Base-by-base conservation (phyloP, 1,140 invertebrate species). In the Melitaea cinxia region DNA sequence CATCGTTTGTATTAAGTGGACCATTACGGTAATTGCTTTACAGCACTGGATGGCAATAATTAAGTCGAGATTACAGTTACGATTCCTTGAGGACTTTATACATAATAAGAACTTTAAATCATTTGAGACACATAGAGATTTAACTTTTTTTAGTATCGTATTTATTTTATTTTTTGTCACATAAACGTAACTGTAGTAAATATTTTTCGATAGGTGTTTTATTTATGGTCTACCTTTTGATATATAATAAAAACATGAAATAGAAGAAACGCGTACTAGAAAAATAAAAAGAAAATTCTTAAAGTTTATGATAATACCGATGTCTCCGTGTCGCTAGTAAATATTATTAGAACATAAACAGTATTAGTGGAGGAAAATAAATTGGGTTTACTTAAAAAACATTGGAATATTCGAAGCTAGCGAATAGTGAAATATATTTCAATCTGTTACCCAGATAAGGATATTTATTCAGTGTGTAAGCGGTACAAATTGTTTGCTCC, bases 401-500 rank as follows among this genome's bases (percentile, higher is more conserved):
- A 49, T 60, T 42, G 28, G 52, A 21, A 30, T 39, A 56, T 60
- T 60, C 35, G 35, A 45, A 33, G 42, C 19, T 17, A 39, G 53
- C 42, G 42, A 61, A 69, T 68, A 65, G 65, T 70, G 64, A 65
- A 69, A 69, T 70, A 74, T 74, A 73, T 73, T 61, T 72, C 78
- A 77, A 76, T 79, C 67, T 72, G 69, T 78, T 74, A 73, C 74
- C 64, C 54, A 71, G 59, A 75, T 72, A 78, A 83, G 74, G 72
- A 82, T 86, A 83, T 88, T 88, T 86, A 83, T 84, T 82, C 77
- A 77, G 77, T 72, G 79, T 80, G 75, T 82, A 85, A 85, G 75
- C 83, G 77, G 72, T 80, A 79, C 80, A 86, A 86, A 85, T 86
- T 89, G 87, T 86, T 89, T 87, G 72, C 80, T 75, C 73, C 70